Conservation (phyloP, 2,797 vertebrate genomes). For the Channallabes apus region DNA sequence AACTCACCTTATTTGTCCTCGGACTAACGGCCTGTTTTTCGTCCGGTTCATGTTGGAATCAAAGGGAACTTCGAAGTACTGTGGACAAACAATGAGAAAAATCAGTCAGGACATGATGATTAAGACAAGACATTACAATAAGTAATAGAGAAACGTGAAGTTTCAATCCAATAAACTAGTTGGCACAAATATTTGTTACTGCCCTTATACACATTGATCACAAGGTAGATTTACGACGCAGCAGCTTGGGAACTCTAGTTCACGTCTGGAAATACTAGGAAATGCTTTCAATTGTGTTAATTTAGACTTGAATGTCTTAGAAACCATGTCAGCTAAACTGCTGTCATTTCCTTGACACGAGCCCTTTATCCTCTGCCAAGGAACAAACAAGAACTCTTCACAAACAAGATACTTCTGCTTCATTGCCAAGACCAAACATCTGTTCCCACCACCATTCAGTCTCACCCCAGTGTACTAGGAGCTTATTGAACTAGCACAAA, state of each 20-base stretch:
- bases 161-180: neutral
- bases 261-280: neutral
- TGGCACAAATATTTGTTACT: neutral
- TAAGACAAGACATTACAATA: neutral
- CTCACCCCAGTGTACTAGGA: neutral
- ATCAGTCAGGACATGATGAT: neutral
- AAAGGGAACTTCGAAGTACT: slow-evolving; percentile 98
- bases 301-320: neutral
- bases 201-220: neutral
- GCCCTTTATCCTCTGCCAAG: slow-evolving; percentile 13
- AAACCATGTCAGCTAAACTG: neutral
- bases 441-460: neutral
- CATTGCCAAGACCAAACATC: slow-evolving; percentile 16
- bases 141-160: neutral
- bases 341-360: slow-evolving; percentile 15
- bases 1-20: slow-evolving; percentile 94
- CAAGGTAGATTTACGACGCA: neutral
- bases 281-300: slow-evolving; percentile 9
- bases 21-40: slow-evolving; percentile 94
- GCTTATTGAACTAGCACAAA: neutral
- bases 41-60: slow-evolving; percentile 99
- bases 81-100: slow-evolving; percentile 47
- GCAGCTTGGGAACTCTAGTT: neutral
- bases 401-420: neutral
- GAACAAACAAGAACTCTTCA: slow-evolving; percentile 16